Conservation (phyloP, 2,113 vertebrate genomes). For the Merops nubicus region DNA sequence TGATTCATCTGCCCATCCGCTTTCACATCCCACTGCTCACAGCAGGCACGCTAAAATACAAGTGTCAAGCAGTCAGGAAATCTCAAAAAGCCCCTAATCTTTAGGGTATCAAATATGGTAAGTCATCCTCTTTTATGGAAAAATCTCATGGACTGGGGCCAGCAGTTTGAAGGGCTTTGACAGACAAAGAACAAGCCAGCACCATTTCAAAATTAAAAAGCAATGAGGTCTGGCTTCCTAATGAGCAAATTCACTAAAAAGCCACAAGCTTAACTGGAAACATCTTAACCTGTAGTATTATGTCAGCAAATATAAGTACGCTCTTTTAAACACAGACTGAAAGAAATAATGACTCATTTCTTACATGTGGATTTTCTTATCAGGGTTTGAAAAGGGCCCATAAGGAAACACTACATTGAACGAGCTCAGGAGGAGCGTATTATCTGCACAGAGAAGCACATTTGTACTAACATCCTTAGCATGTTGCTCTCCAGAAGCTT, state of each 20-base stretch:
- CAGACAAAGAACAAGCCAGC: not conserved
- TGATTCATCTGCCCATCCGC: not conserved
- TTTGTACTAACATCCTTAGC: too few relatives aligned
- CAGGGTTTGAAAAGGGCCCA: not conserved
- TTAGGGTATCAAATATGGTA: conserved; percentile 50
- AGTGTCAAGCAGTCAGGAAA: conserved; percentile 49
- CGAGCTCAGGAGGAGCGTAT: not conserved
- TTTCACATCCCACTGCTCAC: not conserved
- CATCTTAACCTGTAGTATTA: not conserved
- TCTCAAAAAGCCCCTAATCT: conserved; percentile 4
- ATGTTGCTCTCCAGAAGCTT: not conserved
- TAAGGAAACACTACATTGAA: not conserved
- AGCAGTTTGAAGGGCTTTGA: conserved; percentile 26
- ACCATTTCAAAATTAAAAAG: conserved; percentile 11
- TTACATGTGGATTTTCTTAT: not conserved
- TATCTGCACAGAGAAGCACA: not conserved
- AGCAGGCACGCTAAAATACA: not conserved
- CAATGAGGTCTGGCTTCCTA: not conserved
- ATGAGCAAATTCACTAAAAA: conserved; percentile 10
- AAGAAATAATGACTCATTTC: not conserved
- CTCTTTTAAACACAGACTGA: not conserved
- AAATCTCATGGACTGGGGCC: not conserved
- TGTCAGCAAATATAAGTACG: not conserved
- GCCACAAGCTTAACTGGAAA: conserved; percentile 32
- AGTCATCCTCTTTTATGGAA: not conserved